Evolutionary conservation across 2,113 vertebrate species (phyloP), one percentile per base, ranked within the genome.

Genomic region (Podarcis muralis): DNA sequence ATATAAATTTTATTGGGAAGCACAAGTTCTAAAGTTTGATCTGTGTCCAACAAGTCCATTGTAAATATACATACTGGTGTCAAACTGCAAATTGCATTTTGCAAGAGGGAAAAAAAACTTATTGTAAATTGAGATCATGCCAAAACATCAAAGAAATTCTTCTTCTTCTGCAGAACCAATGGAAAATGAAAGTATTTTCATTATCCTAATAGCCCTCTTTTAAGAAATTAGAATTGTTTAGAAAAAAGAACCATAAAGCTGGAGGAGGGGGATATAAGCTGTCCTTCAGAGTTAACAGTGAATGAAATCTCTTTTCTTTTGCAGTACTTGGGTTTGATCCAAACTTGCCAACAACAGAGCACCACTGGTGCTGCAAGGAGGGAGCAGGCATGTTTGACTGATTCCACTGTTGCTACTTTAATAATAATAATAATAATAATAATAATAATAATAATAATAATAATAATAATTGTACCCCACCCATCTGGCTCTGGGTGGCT

Each of bases 21-120:
- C 93, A 68, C 0, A 22, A n/a, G 53, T 90, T 88, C 77, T 86
- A 71, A 81, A 89, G 43, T 91, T 35, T 9, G 87, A 74, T 85
- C 87, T 43, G 76, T 89, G 83, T 71, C 69, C 92, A 66, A 2
- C 66, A 81, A 81, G 84, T 91, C 90, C 81, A 88, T 90, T 59
- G 69, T 91, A 76, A 90, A 90, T 90, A 81, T 69, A 48, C 57
- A 71, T 0, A 65, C 11, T 12, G n/a, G 3, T 75, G 86, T 87
- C 7, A 20, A 62, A 4, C 6, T 83, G 66, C 43, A 66, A 16
- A 6, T 79, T 72, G 90, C 32, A 57, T 25, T 85, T 18, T 87
- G 84, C n/a, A 89, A 88, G 81, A 78, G 6, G 85, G 65, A 66
- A 6, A 48, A 87, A 6, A 53, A 43, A 83, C 32, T 57, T 2